Base-by-base conservation (phyloP, 2,888 invertebrate species). In the Choreutis nemorana region DNA sequence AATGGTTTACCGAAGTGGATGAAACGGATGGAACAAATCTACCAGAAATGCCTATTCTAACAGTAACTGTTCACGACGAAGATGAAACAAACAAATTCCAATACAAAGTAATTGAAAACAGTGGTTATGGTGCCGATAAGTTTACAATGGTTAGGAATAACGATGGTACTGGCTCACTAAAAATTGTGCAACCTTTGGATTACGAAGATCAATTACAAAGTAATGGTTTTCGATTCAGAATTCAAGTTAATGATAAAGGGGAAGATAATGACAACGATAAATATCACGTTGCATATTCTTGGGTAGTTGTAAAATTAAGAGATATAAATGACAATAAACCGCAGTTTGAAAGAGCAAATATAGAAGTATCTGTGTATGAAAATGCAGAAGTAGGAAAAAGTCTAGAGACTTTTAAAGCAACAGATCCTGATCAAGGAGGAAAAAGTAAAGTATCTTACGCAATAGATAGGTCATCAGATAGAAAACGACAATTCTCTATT, bases 291-390 rank as follows among this genome's bases (percentile, higher is more conserved):
- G 96, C 96, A 36, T 94, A 94, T 68, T 94, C 96, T 1, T 94
- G 94, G 91, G 94, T 97, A 32, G 91, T 91, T 37, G 94, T 97
- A 15, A 91, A 90, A 55, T 81, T 99, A 35, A 84, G 92, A 35
- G 98, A 98, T 64, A 93, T 93, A 46, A 98, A 98, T 79, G 97
- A 98, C 82, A 97, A 97, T 81, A 93, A 94, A 63, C 97, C 97
- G 3, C 90, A 91, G 54, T 97, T 94, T 61, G 94, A 96, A 54
- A 85, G 90, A 40, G 92, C 96, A 26, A 94, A 95, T 60, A 94
- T 97, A 47, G 95, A 94, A 75, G 91, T 91, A 3, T 89, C 89
- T 8, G 93, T 95, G 1, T 89, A 87, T 53, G 97, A 98, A 70
- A 94, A 97, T 62, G 93, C 94, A 2, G 89, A 90, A 56, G 88